These are phyloP conservation scores for Drosophila cracens DNA, from an alignment of 2,888 invertebrate genomes.

Conservation along the genomic window DNA sequence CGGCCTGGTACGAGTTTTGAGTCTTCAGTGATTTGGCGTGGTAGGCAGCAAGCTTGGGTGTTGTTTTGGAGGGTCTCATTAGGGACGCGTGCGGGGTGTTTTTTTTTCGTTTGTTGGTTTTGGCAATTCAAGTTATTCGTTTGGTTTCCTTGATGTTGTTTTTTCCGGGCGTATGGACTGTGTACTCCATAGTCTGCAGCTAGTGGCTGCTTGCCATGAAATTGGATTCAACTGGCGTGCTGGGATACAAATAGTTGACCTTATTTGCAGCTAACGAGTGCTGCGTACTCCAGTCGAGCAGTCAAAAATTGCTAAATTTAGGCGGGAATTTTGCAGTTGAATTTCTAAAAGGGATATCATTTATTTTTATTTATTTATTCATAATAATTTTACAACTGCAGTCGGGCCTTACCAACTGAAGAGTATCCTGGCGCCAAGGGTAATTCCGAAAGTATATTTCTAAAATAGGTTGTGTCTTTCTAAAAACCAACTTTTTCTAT, in stretches of 20 bases:
- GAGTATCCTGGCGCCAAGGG: background rate
- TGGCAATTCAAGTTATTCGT: slow-evolving; percentile 56
- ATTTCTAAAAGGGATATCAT: slow-evolving; percentile 1
- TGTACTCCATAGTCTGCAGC: slow-evolving; percentile 2
- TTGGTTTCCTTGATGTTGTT: slow-evolving; percentile 28
- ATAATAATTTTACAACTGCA: background rate
- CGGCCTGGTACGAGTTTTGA: background rate
- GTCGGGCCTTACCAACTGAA: background rate
- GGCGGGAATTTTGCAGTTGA: background rate
- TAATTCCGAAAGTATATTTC: background rate
- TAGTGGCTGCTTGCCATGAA: slow-evolving; percentile 41
- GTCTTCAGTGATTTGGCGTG: background rate
- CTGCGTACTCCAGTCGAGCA: background rate
- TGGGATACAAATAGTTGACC: slow-evolving; percentile 34
- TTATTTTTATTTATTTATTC: background rate
- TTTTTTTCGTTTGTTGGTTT: slow-evolving; percentile 6
- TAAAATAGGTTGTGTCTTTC: background rate
- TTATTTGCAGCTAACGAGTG: slow-evolving; percentile 7
- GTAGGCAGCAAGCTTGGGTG: slow-evolving; percentile 26
- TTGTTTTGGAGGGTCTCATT: slow-evolving; percentile 76
- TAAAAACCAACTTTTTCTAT: background rate
- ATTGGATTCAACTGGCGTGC: slow-evolving; percentile 43
- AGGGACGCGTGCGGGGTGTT: slow-evolving; percentile 64
- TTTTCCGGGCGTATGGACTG: slow-evolving; percentile 13
- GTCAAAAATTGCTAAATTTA: slow-evolving; percentile 1